Base-by-base conservation (phyloP, 2,113 vertebrate species). In the Eidolon helvum region DNA sequence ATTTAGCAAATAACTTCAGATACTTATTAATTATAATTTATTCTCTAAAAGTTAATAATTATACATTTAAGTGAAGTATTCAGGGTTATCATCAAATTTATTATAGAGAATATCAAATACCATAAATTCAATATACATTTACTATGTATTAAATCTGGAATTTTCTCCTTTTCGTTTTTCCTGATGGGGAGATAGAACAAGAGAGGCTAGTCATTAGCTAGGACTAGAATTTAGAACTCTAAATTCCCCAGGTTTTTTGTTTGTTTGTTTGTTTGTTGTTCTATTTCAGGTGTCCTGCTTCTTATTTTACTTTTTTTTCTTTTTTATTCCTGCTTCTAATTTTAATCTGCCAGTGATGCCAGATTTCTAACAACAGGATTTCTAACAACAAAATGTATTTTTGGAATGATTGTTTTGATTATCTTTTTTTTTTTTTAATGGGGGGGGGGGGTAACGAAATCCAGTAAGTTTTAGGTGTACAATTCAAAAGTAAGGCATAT, bases 81-180 rank as follows among this genome's bases (percentile, higher is more conserved):
- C 68, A 55, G 24, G 48, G 35, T 74, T 90, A 83, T 71, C 61
- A 69, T 71, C 68, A 66, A 65, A 75, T 90, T 84, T 94, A 57
- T 38, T 12, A 48, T 59, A 94, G 78, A 90, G 10, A 9, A 65
- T 75, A 74, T 30, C 21, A 83, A 82, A 77, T 90, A 59, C 16
- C 59, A n/a, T 77, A 68, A 45, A 77, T 68, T 84, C 2, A 84
- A 59, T 59, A 57, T 57, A 94, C 18, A 94, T 77, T 94, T 75
- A 48, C 48, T 66, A 75, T 22, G 12, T 48, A 66, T 38, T 38
- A 77, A n/a, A 77, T 77, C 19, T 94, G 15, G n/a, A 68, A 38
- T n/a, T 68, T 66, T 45, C 57, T 74, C 45, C 55, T 90, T 84
- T 83, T 66, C 35, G n/a, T 94, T 94, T 94, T 94, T 83, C 18